Base-by-base conservation (phyloP, 2,888 invertebrate species). In the Creontiades dilutus region DNA sequence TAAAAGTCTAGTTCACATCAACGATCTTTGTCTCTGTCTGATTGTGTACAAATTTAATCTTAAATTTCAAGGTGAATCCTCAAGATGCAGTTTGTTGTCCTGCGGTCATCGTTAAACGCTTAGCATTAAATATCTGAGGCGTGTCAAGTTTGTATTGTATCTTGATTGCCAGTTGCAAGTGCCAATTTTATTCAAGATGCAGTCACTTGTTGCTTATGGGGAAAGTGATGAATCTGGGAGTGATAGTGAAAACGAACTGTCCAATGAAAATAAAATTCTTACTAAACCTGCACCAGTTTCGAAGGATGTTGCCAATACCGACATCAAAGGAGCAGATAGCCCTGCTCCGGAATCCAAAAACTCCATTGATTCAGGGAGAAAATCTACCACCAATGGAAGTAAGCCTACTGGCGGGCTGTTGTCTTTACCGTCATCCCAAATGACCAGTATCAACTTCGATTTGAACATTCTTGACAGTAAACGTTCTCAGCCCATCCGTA, bases 401-500 rank as follows among this genome's bases (percentile, higher is more conserved):
- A 57, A 57, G 85, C 12, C 14, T 9, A 11, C 7, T 23, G 68
- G 11, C 3, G 61, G 61, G 28, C 55, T 37, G 28, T n/a, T 57
- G 37, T 13, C 37, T 19, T 61, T 85, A n/a, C 85, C 85, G 11
- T 86, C 86, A 19, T 55, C 55, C 14, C 88, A 78, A 28, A 80
- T 55, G 11, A 80, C 52, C 3, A 88, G 55, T 80, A 28, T 80
- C 4, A 88, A 88, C 27, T 88, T 88, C 19, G 88, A 88, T 52
- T 16, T 88, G 52, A 55, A 55, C 2, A 46, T 88, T 28, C 46
- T 88, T 12, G 88, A 88, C 37, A 88, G 55, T 19, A 88, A 88
- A 0, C 76, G 88, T 0, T 88, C 88, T 27, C 80, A 88, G 19
- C 88, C 88, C 11, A 88, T 88, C 46, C 78, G 88, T 0, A 88